Evolutionary conservation across 2,888 invertebrate species (phyloP).

Genomic region (Thera obeliscata): DNA sequence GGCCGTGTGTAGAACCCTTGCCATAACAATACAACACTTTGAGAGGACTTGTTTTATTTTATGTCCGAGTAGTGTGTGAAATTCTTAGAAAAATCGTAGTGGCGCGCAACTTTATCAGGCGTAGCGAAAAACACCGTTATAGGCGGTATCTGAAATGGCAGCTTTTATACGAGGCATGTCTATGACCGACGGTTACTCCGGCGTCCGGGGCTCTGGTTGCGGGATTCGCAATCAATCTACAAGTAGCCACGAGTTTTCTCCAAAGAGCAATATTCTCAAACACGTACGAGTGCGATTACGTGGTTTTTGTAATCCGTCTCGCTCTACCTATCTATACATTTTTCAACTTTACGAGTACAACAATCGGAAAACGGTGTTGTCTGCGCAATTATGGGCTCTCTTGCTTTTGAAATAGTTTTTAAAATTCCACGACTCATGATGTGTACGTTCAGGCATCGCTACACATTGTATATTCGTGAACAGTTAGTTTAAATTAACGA

Average conservation of each 20-base stretch:
- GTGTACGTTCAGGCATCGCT: conserved; percentile 51
- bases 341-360: conserved; percentile 35
- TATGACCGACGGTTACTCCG: conserved; percentile 3
- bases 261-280: conserved; percentile 37
- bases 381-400: conserved; percentile 31
- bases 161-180: not conserved
- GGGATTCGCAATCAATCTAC: conserved; percentile 25
- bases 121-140: conserved; percentile 5
- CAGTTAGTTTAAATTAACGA: conserved; percentile 63
- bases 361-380: conserved; percentile 36
- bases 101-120: not conserved
- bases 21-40: not conserved
- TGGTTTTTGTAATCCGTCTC: conserved; percentile 42
- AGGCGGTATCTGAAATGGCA: conserved; percentile 8
- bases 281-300: conserved; percentile 36
- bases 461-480: conserved; percentile 56
- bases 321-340: conserved; percentile 38
- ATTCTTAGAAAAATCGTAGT: not conserved
- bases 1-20: not conserved
- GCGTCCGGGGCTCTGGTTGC: conserved; percentile 16
- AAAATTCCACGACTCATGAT: conserved; percentile 48
- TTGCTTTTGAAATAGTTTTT: conserved; percentile 22
- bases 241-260: conserved; percentile 32
- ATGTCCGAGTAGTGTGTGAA: not conserved
- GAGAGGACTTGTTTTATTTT: not conserved